Evolutionary conservation across 2,888 invertebrate species (phyloP), one percentile per base, ranked within the genome.

Genomic region (Parthenolecanium corni): DNA sequence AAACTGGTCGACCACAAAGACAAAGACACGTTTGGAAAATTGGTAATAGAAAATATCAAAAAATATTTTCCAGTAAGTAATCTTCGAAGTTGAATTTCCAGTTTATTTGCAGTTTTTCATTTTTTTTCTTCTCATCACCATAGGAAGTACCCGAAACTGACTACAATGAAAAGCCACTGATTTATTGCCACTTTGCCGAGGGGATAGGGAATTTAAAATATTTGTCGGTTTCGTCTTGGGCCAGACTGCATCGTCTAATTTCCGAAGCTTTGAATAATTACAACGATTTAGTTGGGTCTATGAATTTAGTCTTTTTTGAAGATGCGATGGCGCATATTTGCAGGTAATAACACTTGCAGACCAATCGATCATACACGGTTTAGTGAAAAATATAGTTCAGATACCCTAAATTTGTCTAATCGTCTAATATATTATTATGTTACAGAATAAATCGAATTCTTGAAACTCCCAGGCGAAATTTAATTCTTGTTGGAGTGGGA

Each of bases 261-360:
- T 77, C 81, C 5, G 93, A 93, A 68, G 90, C 91, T 0, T 77
- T 94, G 58, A 77, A 81, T 2, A 81, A 82, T 18, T 95, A 95
- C 72, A 94, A 95, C 72, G 95, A 95, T 71, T 78, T 93, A 66
- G 80, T 82, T 64, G 86, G 91, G 1, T 86, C 87, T 0, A 93
- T 95, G 90, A 92, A 93, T 74, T 76, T 95, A 64, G 94, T 95
- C 2, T 80, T 95, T 9, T 95, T 95, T 71, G 93, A 93, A 71
- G 94, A 95, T 73, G 94, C 95, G 14, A 91, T 95, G 86, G 81
- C 84, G 67, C 93, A 95, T 72, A 83, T 95, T 56, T 89, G 89
- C 74, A 81, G 88, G 80, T 82, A 68, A 71, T 69, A 53, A 14
- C 9, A 9, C 18, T 49, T 5, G 16, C n/a, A 44, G 18, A 44